phyloP scores from a whole-genome alignment of 2,888 invertebrate species.

The Thyatira batis region DNA sequence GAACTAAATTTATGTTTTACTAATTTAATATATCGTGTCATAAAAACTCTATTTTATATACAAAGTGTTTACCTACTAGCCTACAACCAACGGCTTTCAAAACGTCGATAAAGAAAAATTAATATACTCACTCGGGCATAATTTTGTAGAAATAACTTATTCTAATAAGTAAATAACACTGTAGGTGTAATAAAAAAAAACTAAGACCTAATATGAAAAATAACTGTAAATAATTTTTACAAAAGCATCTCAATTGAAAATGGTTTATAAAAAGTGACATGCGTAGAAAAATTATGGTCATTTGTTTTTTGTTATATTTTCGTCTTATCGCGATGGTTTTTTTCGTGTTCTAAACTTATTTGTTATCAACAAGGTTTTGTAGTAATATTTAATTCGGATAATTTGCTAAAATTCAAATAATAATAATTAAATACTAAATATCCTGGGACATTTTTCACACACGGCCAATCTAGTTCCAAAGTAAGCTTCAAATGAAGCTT shows the following conservation, averaged over 20 bases:
- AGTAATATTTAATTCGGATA: background rate
- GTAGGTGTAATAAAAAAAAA: constrained; percentile 54
- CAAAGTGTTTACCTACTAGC: no score
- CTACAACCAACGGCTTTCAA: no score
- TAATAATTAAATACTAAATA: no score
- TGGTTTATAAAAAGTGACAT: constrained; percentile 59
- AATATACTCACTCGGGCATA: constrained; percentile 72
- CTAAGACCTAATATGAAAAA: constrained; percentile 63
- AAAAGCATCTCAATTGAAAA: constrained; percentile 68
- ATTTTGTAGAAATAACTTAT: constrained; percentile 50
- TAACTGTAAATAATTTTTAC: constrained; percentile 71
- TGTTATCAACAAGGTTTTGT: background rate
- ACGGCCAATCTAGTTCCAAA: no score
- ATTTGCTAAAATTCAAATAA: background rate
- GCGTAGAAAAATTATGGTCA: constrained; percentile 28
- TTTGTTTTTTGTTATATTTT: constrained; percentile 30
- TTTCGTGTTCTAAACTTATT: background rate
- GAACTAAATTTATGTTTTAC: no score
- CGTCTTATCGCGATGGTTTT: background rate
- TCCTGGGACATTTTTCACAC: no score
- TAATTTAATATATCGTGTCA: no score
- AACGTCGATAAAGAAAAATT: constrained; percentile 7
- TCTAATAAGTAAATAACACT: constrained; percentile 41
- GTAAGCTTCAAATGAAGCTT: no score
- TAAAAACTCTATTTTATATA: no score